Conservation (phyloP, 2,113 vertebrate species). For the Synchiropus splendidus region DNA sequence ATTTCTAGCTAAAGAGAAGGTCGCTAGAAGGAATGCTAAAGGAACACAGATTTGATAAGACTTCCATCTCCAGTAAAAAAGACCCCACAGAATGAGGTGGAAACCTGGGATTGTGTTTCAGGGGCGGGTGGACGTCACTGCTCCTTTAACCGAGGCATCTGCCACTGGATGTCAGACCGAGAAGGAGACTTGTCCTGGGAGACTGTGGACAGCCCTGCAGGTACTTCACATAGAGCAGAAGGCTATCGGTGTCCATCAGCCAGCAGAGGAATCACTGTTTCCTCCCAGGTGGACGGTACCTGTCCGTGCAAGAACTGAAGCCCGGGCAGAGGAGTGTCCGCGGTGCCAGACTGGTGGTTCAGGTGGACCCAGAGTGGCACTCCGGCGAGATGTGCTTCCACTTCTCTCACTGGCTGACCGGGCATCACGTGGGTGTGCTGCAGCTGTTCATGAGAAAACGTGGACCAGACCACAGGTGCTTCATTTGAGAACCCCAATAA, state of each 20-base stretch:
- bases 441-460: conserved; percentile 74
- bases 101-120: conserved; percentile 21
- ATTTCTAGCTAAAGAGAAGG: no score
- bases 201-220: conserved; percentile 36
- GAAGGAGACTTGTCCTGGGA: conserved; percentile 78
- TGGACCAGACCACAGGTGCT: conserved; percentile 38
- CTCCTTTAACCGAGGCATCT: conserved; percentile 76
- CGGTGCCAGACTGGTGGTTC: conserved; percentile 70
- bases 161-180: conserved; percentile 77
- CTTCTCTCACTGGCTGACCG: conserved; percentile 77
- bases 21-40: no score
- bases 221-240: conserved; percentile 16
- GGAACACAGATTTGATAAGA: no score
- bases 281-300: conserved; percentile 73
- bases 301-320: conserved; percentile 67
- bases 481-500: no score
- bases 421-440: conserved; percentile 70
- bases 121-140: conserved; percentile 72
- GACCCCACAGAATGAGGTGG: no score
- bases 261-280: neutral
- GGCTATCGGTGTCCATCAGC: no score
- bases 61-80: no score
- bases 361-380: conserved; percentile 44
- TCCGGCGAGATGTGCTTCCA: conserved; percentile 72
- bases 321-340: conserved; percentile 49